Evolutionary conservation across 2,888 invertebrate species (phyloP).

Genomic region (Ctenicera cuprea): DNA sequence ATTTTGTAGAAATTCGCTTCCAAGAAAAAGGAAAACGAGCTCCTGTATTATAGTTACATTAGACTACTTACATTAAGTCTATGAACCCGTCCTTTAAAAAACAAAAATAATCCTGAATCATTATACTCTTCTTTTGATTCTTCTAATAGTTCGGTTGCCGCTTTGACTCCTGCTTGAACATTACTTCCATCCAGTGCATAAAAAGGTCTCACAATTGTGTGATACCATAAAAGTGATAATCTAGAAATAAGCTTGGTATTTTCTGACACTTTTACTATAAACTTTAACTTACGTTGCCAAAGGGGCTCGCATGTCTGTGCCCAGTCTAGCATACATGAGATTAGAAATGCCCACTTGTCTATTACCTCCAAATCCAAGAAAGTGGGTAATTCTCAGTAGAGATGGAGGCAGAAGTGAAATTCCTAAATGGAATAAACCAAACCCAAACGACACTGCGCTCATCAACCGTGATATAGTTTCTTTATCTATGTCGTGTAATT

Average conservation of each 20-base stretch:
- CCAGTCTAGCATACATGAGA: slow-evolving; percentile 77
- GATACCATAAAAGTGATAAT: slow-evolving; percentile 80
- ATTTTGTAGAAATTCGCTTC: too few relatives aligned
- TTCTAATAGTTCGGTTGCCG: slow-evolving; percentile 74
- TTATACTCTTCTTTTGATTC: slow-evolving; percentile 76
- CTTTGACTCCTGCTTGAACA: slow-evolving; percentile 76
- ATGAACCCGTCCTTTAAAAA: slow-evolving; percentile 79
- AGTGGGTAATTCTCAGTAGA: slow-evolving; percentile 76
- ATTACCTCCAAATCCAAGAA: slow-evolving; percentile 81
- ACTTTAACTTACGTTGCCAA: slow-evolving; percentile 77
- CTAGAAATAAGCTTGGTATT: slow-evolving; percentile 64
- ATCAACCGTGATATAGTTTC: slow-evolving; percentile 77
- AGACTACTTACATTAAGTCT: slow-evolving; percentile 75
- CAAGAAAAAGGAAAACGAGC: too few relatives aligned
- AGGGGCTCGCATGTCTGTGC: slow-evolving; percentile 81
- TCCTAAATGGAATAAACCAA: slow-evolving; percentile 81
- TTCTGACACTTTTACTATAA: slow-evolving; percentile 19
- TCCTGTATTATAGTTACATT: too few relatives aligned
- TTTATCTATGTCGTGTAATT: slow-evolving; percentile 69
- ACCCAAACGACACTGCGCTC: slow-evolving; percentile 82
- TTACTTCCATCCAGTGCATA: slow-evolving; percentile 79
- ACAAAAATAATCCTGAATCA: slow-evolving; percentile 79
- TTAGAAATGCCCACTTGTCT: slow-evolving; percentile 76
- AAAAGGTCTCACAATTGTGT: slow-evolving; percentile 81
- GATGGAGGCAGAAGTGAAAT: slow-evolving; percentile 81